These are phyloP conservation scores for Caenorhabditis panamensis DNA, from an alignment of 2,888 invertebrate species.

Conservation along the genomic window DNA sequence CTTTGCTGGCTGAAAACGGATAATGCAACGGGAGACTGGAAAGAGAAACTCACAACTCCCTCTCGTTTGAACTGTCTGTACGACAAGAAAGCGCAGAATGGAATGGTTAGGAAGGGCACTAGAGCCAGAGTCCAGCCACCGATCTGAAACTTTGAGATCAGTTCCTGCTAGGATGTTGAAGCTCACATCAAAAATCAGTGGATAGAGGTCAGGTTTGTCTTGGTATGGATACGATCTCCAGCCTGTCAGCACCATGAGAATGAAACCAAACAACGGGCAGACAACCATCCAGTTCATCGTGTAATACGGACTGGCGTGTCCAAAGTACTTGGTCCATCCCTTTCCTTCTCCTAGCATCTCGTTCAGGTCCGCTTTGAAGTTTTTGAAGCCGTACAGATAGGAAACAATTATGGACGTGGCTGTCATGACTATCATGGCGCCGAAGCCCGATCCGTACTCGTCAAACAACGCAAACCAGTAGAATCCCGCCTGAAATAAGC, in stretches of 20 bases:
- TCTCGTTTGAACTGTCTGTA: constrained; percentile 26
- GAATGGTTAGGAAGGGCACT: constrained; percentile 38
- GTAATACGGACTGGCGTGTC: constrained; percentile 66
- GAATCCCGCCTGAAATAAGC: constrained; percentile 68
- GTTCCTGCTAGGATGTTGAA: background rate
- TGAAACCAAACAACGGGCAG: constrained; percentile 37
- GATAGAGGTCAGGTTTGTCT: constrained; percentile 28
- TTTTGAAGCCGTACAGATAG: constrained; percentile 69
- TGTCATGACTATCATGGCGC: constrained; percentile 62
- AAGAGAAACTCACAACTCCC: constrained; percentile 6
- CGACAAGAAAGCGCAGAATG: constrained; percentile 8
- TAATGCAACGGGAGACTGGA: background rate
- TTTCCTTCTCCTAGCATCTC: constrained; percentile 72
- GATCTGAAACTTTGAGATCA: constrained; percentile 17
- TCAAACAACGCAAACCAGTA: constrained; percentile 75
- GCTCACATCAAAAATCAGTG: constrained; percentile 44
- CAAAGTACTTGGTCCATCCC: constrained; percentile 36
- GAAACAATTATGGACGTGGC: constrained; percentile 63
- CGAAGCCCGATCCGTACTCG: constrained; percentile 72
- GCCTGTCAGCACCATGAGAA: constrained; percentile 37
- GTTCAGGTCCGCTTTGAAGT: constrained; percentile 69
- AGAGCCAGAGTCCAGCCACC: constrained; percentile 50
- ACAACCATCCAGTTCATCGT: constrained; percentile 48
- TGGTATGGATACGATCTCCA: constrained; percentile 42
- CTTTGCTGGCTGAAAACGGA: constrained; percentile 9